Conservation (phyloP, 2,113 vertebrate species). For the Gymnogyps californianus region DNA sequence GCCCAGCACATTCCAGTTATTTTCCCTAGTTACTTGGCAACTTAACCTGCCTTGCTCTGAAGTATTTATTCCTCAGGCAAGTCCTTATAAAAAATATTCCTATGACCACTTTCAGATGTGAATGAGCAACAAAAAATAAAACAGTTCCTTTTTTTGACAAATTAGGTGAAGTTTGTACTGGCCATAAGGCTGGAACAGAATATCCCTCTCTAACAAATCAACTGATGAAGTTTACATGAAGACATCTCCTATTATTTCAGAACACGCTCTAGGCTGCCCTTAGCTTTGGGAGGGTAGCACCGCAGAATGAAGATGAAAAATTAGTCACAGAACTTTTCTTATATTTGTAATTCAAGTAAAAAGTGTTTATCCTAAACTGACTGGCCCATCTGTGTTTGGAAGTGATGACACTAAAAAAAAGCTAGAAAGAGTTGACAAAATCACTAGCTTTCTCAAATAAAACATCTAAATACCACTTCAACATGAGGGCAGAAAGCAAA, state of each 20-base stretch:
- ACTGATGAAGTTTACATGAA: neutral
- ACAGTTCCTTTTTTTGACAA: accelerated
- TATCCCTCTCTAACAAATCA: neutral
- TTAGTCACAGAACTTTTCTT: accelerated
- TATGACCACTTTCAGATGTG: neutral
- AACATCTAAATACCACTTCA: neutral
- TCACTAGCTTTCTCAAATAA: neutral
- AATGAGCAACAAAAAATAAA: neutral
- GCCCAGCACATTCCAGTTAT: neutral
- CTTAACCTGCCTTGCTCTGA: neutral
- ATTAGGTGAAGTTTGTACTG: neutral
- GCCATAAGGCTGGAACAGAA: neutral
- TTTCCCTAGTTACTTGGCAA: neutral
- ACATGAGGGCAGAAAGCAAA: neutral
- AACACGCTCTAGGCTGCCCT: neutral
- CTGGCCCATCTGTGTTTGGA: neutral
- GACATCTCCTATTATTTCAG: neutral
- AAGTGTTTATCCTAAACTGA: neutral
- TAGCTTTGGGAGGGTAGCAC: neutral
- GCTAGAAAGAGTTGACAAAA: neutral
- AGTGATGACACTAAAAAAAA: neutral
- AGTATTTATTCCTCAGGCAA: neutral
- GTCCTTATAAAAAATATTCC: neutral
- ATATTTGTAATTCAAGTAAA: neutral
- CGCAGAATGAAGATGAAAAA: neutral